A percentile compares a stretch with the other conserved stretches of the same genome.
Conservation (phyloP, 1,140 invertebrate species). For the Dolichoris vasculosae region DNA sequence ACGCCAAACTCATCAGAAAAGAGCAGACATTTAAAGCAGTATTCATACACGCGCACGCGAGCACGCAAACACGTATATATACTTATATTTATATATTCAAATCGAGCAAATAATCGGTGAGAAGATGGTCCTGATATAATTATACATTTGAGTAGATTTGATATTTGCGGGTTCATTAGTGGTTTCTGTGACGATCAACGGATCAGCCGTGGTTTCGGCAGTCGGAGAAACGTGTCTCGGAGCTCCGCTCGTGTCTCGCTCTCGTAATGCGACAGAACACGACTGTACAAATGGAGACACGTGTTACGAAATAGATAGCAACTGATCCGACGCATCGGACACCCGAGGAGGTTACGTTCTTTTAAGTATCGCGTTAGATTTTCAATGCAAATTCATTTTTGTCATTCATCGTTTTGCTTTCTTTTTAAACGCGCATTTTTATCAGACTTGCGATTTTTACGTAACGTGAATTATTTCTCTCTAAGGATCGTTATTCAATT, state of each 20-base stretch:
- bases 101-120: neutral
- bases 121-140: neutral
- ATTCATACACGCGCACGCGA: neutral
- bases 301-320: slow-evolving; percentile 24
- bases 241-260: neutral
- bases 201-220: slow-evolving; percentile 20
- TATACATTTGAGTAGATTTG: neutral
- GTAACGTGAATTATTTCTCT: neutral
- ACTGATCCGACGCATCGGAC: neutral
- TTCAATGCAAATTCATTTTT: neutral
- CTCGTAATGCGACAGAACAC: too few species aligned
- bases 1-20: neutral
- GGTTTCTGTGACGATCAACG: neutral
- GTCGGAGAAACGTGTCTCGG: neutral
- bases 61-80: too few species aligned
- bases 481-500: neutral
- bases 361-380: neutral
- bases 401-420: neutral
- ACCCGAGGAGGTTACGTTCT: neutral
- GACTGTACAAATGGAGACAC: neutral
- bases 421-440: neutral
- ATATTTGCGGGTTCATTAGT: slow-evolving; percentile 1
- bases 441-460: neutral
- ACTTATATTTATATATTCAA: too few species aligned
- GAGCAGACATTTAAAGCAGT: neutral